phyloP scores from a whole-genome alignment of 2,113 vertebrate species.

The Hassar affinis region DNA sequence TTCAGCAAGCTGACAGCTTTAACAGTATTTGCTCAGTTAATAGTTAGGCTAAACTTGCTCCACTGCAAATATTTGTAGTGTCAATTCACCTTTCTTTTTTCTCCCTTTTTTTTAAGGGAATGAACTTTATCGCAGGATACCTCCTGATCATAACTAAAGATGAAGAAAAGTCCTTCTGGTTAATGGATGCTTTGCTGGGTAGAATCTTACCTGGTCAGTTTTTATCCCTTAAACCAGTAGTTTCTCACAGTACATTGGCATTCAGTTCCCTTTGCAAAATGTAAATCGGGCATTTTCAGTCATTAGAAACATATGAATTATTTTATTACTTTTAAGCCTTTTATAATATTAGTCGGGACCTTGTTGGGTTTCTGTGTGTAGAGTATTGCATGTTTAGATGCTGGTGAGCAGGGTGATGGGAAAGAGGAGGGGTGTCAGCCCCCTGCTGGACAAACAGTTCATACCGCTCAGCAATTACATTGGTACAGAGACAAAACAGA shows the following conservation, averaged over 20 bases:
- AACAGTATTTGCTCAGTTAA: constrained; percentile 18
- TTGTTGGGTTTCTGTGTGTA: not conserved
- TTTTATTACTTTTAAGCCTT: not conserved
- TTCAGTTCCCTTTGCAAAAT: not conserved
- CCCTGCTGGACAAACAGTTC: not conserved
- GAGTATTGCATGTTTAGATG: too few species aligned
- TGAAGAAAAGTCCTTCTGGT: constrained; percentile 94
- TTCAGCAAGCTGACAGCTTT: not conserved
- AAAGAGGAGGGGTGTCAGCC: not conserved
- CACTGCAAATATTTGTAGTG: not conserved
- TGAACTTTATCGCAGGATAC: constrained; percentile 95
- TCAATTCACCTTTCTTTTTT: not conserved
- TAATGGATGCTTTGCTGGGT: constrained; percentile 87
- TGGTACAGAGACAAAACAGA: not conserved
- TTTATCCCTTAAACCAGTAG: not conserved
- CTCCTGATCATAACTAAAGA: constrained; percentile 89
- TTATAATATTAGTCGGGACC: not conserved
- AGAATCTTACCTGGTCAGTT: constrained; percentile 82
- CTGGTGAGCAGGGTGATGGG: not conserved
- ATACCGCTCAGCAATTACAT: not conserved
- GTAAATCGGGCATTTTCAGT: too few species aligned
- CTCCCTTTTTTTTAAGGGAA: constrained; percentile 74
- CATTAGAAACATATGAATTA: not conserved
- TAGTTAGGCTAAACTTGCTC: constrained; percentile 33
- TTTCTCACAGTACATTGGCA: not conserved